Conservation (phyloP, 2,888 invertebrate genomes). For the Leucophenga maculata region DNA sequence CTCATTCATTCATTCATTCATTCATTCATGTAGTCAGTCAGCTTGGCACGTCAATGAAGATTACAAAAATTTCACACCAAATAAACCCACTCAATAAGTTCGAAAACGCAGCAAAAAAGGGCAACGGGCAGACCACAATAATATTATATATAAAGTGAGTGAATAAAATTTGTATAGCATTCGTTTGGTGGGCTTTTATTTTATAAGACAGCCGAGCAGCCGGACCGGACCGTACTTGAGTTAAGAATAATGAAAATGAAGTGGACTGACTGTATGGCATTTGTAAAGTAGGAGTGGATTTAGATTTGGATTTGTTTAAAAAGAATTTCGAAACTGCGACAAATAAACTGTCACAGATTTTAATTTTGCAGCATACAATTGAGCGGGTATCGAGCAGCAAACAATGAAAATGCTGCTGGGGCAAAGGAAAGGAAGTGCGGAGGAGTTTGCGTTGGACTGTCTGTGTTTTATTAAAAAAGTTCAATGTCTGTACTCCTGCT, state of each 20-base stretch:
- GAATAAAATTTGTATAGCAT: conserved; percentile 61
- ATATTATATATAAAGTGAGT: conserved; percentile 55
- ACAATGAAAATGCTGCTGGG: conserved; percentile 43
- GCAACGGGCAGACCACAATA: conserved; percentile 50
- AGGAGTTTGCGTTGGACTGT: neutral
- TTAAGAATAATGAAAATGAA: conserved; percentile 64
- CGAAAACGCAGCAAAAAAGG: conserved; percentile 13
- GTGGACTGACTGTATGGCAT: conserved; percentile 50
- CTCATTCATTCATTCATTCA: neutral
- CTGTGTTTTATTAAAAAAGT: conserved; percentile 57
- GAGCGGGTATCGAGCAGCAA: conserved; percentile 10
- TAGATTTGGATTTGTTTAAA: conserved; percentile 29
- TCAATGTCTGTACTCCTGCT: conserved; percentile 21
- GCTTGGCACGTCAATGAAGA: conserved; percentile 22
- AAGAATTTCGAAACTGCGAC: conserved; percentile 44
- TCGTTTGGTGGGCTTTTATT: conserved; percentile 48
- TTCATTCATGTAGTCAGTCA: neutral
- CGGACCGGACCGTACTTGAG: conserved; percentile 54
- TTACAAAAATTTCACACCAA: conserved; percentile 30
- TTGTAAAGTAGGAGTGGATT: conserved; percentile 34
- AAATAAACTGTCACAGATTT: conserved; percentile 63
- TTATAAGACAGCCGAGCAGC: conserved; percentile 44
- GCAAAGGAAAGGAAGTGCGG: neutral
- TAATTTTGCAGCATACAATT: conserved; percentile 44
- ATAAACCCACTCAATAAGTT: conserved; percentile 6